A percentile compares a stretch with the other conserved stretches of the same genome.
Evolutionary conservation across 2,113 vertebrate genomes (phyloP).

Genomic region (Smithornis capensis): DNA sequence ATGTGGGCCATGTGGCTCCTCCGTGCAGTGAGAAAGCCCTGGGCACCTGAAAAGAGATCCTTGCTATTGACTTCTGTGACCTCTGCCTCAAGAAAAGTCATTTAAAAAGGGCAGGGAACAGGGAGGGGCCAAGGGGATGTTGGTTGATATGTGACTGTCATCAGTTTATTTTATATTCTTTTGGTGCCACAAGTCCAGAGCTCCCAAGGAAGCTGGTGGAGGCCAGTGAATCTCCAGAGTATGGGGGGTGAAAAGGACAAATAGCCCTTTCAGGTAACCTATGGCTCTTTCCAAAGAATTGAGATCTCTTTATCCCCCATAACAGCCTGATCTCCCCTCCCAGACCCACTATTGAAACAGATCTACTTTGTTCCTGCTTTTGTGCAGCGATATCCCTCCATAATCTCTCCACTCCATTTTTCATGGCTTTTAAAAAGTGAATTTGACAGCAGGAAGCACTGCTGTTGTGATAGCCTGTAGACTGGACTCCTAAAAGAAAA

Average conservation of each 20-base stretch:
- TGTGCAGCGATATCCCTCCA: background rate
- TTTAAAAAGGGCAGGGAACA: background rate
- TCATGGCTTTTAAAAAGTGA: conserved; percentile 29
- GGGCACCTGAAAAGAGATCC: background rate
- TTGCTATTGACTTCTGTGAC: background rate
- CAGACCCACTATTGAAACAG: background rate
- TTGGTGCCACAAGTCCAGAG: background rate
- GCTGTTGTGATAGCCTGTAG: conserved; percentile 39
- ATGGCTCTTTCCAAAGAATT: background rate
- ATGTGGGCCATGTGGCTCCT: background rate
- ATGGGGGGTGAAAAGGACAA: background rate
- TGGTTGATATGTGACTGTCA: background rate
- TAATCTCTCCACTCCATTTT: conserved; percentile 19
- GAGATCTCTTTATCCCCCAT: background rate
- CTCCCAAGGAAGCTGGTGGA: background rate
- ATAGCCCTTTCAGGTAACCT: background rate
- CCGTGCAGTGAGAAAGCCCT: background rate
- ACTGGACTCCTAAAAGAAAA: conserved; percentile 29
- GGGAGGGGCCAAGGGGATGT: background rate
- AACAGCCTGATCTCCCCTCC: background rate
- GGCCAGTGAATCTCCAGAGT: background rate
- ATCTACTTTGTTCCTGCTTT: background rate
- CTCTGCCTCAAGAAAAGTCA: background rate
- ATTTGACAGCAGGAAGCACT: conserved; percentile 18
- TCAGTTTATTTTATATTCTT: background rate